Base-by-base conservation (phyloP, 2,797 vertebrate genomes). In the Dromococcyx pavoninus region DNA sequence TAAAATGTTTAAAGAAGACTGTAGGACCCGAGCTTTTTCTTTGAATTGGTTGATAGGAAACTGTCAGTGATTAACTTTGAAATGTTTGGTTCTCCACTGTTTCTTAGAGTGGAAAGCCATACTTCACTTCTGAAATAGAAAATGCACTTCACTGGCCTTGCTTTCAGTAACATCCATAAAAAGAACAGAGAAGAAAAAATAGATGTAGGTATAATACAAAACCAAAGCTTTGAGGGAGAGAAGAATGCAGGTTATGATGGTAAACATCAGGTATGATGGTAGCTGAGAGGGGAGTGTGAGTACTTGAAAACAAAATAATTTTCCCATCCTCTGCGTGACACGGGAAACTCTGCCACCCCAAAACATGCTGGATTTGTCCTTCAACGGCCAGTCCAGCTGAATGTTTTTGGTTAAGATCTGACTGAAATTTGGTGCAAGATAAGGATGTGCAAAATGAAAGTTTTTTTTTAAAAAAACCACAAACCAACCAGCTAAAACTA, bases 1-100 rank as follows among this genome's bases (percentile, higher is more conserved):
- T 9, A 61, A 48, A 87, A 79, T 64, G 86, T 88, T 21, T 67
- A 51, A 80, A 87, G 74, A 88, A 71, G 17, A 22, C 39, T 73
- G 80, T 88, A 94, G 69, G 53, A 86, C 37, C 43, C 60, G 27
- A 32, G 32, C 46, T 86, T 89, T 81, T 93, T 92, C 50, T 91
- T 90, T 64, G n/a, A 81, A n/a, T 62, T 79, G 51, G 37, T 79
- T 70, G 37, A 21, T 93, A 71, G 54, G 56, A 89, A 88, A 91
- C 74, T 35, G 58, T 69, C 62, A 85, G 69, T 48, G 84, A 79
- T 82, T 72, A 91, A 58, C 61, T 94, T 77, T 19, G 46, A 85
- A 93, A 64, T 62, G 33, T 69, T 90, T 77, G 48, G 18, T 82
- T 56, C 58, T 66, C 30, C 37, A 23, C 64, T 83, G 28, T 73